Percentiles rank a stretch among this genome's conserved stretches.
Conservation (phyloP, 35 echinoderm and acorn worm genomes). For the Apostichopus californicus region DNA sequence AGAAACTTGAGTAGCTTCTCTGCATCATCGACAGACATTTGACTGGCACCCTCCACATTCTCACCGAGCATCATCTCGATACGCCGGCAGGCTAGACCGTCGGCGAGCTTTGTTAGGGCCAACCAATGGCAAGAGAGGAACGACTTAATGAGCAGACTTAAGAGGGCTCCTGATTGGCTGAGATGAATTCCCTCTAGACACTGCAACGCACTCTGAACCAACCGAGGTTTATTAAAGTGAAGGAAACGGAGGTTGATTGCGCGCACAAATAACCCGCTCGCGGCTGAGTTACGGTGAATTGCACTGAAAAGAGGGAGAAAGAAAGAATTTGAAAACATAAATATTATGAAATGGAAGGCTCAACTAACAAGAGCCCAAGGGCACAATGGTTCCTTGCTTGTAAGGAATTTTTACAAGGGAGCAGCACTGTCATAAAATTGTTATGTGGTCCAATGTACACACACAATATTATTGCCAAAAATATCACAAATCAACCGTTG, state of each 20-base stretch:
- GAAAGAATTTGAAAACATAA: too few species aligned
- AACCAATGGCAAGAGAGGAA: slow-evolving; percentile 77
- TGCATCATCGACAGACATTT: slow-evolving; percentile 75
- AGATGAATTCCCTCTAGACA: slow-evolving; percentile 88
- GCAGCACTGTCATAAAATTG: too few species aligned
- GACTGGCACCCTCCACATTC: slow-evolving; percentile 59
- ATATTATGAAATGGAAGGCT: too few species aligned
- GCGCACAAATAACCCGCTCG: slow-evolving; percentile 86
- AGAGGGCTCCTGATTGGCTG: slow-evolving; percentile 80
- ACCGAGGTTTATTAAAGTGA: slow-evolving; percentile 72
- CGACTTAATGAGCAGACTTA: slow-evolving; percentile 77
- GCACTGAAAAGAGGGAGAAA: slow-evolving; percentile 57
- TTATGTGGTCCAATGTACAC: too few species aligned
- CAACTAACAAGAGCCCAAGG: too few species aligned
- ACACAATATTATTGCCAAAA: too few species aligned
- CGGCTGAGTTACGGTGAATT: slow-evolving; percentile 95
- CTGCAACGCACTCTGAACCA: slow-evolving; percentile 77
- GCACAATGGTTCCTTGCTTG: too few species aligned
- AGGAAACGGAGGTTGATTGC: slow-evolving; percentile 82
- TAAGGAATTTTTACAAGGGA: too few species aligned
- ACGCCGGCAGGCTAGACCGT: slow-evolving; percentile 73
- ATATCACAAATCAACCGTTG: too few species aligned
- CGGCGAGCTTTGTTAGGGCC: slow-evolving; percentile 66
- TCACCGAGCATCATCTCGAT: slow-evolving; percentile 97
- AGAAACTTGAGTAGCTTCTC: slow-evolving; percentile 65